Conservation (phyloP, 2,797 vertebrate genomes). For the Myioborus melanocephalus region DNA sequence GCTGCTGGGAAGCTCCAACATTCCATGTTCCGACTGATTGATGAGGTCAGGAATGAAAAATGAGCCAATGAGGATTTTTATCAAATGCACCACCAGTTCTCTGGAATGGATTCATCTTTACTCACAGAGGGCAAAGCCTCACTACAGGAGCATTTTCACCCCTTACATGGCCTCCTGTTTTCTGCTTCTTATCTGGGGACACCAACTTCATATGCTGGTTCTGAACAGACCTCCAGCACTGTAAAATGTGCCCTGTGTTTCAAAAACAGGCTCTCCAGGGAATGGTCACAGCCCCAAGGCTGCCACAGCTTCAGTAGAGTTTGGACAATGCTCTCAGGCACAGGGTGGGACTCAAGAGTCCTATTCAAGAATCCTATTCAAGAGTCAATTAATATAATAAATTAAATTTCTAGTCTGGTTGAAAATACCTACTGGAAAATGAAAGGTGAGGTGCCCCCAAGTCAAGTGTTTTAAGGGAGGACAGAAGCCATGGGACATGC, state of each 20-base stretch:
- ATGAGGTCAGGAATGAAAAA: not conserved
- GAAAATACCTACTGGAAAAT: not conserved
- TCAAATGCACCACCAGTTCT: not conserved
- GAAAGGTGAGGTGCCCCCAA: not conserved
- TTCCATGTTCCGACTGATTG: not conserved
- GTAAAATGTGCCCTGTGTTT: not conserved
- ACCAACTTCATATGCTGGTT: too few relatives aligned
- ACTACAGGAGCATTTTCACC: not conserved
- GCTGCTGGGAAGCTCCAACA: not conserved
- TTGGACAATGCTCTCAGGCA: not conserved
- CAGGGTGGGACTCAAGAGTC: not conserved
- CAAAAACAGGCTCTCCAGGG: not conserved
- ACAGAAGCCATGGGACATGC: not conserved
- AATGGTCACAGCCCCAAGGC: accelerated
- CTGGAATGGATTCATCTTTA: not conserved
- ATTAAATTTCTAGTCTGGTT: not conserved
- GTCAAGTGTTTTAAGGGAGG: not conserved
- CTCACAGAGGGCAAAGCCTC: not conserved
- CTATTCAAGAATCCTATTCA: not conserved
- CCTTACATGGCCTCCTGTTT: not conserved
- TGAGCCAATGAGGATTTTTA: not conserved
- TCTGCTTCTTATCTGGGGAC: not conserved
- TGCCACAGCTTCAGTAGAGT: not conserved
- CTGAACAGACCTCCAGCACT: not conserved
- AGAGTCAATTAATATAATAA: not conserved